Conservation (phyloP, 2,888 invertebrate species). For the Linhomoeus sp. region DNA sequence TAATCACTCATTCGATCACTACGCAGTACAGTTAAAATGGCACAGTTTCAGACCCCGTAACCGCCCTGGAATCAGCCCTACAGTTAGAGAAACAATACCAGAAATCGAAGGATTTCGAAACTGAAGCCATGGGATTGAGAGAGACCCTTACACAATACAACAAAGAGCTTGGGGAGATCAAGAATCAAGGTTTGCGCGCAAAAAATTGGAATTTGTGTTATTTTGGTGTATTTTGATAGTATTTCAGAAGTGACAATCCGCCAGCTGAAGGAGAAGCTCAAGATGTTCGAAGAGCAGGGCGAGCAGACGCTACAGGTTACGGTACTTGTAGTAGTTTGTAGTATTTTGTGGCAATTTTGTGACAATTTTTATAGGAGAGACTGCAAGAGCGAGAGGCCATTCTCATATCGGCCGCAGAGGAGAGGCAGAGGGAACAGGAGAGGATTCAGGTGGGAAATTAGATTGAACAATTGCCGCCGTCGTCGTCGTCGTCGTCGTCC, state of each 20-base stretch:
- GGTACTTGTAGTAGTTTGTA: too few relatives aligned
- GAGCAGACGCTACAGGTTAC: constrained; percentile 31
- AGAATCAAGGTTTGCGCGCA: constrained; percentile 31
- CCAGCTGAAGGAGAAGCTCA: constrained; percentile 34
- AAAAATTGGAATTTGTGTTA: neutral
- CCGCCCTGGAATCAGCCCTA: constrained; percentile 31
- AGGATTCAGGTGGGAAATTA: constrained; percentile 8
- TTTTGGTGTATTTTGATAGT: neutral
- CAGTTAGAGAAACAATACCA: constrained; percentile 31
- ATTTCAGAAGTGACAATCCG: constrained; percentile 36
- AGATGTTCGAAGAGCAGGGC: constrained; percentile 33
- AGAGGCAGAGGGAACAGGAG: constrained; percentile 24
- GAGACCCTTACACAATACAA: constrained; percentile 37
- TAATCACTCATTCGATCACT: too few relatives aligned
- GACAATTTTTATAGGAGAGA: too few relatives aligned
- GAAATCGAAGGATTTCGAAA: constrained; percentile 32
- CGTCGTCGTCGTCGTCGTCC: too few relatives aligned
- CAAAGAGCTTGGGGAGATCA: constrained; percentile 36
- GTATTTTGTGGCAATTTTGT: too few relatives aligned
- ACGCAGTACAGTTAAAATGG: too few relatives aligned
- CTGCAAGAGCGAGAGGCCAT: too few relatives aligned
- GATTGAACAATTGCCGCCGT: too few relatives aligned
- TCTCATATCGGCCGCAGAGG: constrained; percentile 14
- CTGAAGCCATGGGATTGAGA: constrained; percentile 35
- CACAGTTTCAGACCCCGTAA: constrained; percentile 33